Evolutionary conservation across 1,140 invertebrate genomes (phyloP).

Genomic region (Spodoptera frugiperda): DNA sequence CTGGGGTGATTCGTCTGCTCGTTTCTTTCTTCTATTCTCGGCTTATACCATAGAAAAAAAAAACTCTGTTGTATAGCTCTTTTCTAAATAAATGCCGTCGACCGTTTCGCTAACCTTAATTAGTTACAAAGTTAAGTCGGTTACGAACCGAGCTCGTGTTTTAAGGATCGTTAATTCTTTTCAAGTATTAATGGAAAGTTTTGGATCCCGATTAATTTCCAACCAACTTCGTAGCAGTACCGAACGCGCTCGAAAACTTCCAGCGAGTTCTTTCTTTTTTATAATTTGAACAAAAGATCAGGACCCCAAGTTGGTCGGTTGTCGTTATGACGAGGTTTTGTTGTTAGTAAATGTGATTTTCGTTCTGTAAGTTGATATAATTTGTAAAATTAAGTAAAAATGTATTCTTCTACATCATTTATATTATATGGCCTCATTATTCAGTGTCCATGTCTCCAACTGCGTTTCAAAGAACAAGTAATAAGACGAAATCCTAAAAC

Average conservation of each 20-base stretch:
- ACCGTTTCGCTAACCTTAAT: conserved; percentile 21
- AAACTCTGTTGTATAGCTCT: neutral
- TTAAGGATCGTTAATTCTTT: conserved; percentile 57
- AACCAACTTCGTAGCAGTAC: conserved; percentile 37
- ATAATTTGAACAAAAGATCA: conserved; percentile 2
- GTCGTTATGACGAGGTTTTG: neutral
- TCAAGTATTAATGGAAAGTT: conserved; percentile 51
- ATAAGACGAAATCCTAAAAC: too few relatives aligned
- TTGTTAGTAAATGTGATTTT: too few relatives aligned
- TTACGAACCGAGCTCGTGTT: conserved; percentile 15
- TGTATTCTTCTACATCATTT: too few relatives aligned
- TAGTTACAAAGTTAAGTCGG: conserved; percentile 26
- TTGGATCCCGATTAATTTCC: conserved; percentile 34
- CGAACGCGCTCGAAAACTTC: conserved; percentile 14
- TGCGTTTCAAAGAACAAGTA: too few relatives aligned
- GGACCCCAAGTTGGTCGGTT: conserved; percentile 5
- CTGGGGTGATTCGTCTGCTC: too few relatives aligned
- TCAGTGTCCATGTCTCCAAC: too few relatives aligned
- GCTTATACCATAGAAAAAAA: too few relatives aligned
- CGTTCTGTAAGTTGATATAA: too few relatives aligned
- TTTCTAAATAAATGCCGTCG: conserved; percentile 3
- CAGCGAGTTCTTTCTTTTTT: neutral
- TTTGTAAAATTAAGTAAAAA: too few relatives aligned
- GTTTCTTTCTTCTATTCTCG: too few relatives aligned
- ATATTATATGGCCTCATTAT: too few relatives aligned